Base-by-base conservation (phyloP, 2,797 vertebrate genomes). In the Pseudocheirus occidentalis region DNA sequence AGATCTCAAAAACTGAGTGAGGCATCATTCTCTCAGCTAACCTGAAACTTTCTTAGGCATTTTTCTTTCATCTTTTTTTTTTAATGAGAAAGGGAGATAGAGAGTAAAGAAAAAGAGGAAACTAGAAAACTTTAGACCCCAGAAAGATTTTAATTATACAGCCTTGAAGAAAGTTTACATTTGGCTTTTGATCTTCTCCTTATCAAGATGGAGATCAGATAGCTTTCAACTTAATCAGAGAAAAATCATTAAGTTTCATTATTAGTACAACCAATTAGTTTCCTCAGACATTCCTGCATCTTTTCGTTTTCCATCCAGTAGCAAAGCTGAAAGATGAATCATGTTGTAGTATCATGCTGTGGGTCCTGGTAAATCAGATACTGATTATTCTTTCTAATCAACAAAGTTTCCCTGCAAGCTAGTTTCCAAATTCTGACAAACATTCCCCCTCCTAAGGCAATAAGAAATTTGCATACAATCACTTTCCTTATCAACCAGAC, bases 221-320 rank as follows among this genome's bases (percentile, higher is more conserved):
- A 46, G 21, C 73, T 87, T 87, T 87, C 40, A 87, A 50, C 73
- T 87, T 87, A 87, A 87, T 87, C 73, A 87, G 73, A 87, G 73
- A 87, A 87, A 87, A 46, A 87, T 87, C 73, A 87, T 87, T 87
- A 81, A 81, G 73, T 24, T 87, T 87, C 73, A 50, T 87, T 50
- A 87, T 87, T 87, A 87, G 73, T 87, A 87, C 73, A 87, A 87
- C 73, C 40, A 87, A 87, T 87, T 87, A 87, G 73, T 27, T 87
- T 87, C 40, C 73, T 87, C 21, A 87, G 21, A 27, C 73, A 87
- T 87, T 87, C 40, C 40, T 87, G 40, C 40, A 27, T 87, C 21
- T 87, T 87, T 87, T 87, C 40, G 27, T 87, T 87, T 50, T 87
- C 31, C 40, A 87, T 87, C 40, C 21, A 27, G 40, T 27, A 50